Evolutionary conservation across 2,888 invertebrate genomes (phyloP), one percentile per base, ranked within the genome.

Genomic region (Drosophila picticornis): DNA sequence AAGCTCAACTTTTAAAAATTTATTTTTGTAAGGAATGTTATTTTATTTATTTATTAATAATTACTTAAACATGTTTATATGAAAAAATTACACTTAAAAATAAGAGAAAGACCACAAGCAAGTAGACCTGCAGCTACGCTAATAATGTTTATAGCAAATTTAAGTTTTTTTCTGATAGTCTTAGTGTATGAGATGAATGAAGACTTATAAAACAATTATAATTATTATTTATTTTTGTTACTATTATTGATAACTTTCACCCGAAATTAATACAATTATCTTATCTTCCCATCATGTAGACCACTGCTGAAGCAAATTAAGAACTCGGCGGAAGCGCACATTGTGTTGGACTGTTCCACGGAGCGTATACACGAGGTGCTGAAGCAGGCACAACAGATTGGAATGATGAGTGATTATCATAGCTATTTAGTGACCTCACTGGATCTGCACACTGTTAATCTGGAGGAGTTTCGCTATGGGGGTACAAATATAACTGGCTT

Each of bases 331-430:
- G 97, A 98, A 93, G 97, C 97, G 0, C 97, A 97, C 92, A 97
- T 98, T 81, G 97, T 98, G 9, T 94, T 98, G 63, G 98, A 98
- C 93, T 98, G 98, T 90, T 96, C 97, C 25, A 97, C 97, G 0
- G 97, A 97, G 70, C 96, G 97, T 91, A 96, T 98, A 79, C 95
- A 97, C 90, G 96, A 96, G 86, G 97, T 98, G 29, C 94, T 98
- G 67, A 98, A 98, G 91, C 98, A 98, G 93, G 98, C 98, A 13
- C 97, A 98, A 93, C 98, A 98, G 94, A 97, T 99, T 82, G 98
- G 98, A 77, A 97, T 99, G 97, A 98, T 99, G 97, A 98, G 98
- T 78, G 97, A 98, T 92, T 97, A 98, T 92, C 98, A 98, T 93
- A 98, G 98, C 93, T 99, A 98, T 92, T 95, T 99, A 87, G 96